Evolutionary conservation across 2,797 vertebrate species (phyloP).

Genomic region (Esox masquinongy): DNA sequence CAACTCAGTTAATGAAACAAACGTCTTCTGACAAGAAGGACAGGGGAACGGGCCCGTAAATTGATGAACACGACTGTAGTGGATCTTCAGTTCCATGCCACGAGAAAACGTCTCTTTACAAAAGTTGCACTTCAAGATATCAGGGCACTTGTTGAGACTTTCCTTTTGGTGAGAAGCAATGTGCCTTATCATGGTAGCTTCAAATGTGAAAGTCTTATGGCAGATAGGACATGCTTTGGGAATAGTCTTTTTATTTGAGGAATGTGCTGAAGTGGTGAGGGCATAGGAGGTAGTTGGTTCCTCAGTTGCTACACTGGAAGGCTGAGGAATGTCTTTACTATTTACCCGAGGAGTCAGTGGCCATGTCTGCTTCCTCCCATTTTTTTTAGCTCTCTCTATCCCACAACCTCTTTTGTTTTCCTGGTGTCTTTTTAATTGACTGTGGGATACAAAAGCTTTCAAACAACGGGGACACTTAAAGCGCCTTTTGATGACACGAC

Average conservation of each 20-base stretch:
- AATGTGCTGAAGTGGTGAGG: background rate
- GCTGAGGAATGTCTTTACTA: background rate
- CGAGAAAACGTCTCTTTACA: background rate
- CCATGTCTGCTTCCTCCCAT: background rate
- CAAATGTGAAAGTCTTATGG: background rate
- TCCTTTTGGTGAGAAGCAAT: slow-evolving; percentile 1
- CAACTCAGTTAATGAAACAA: background rate
- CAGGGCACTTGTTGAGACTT: background rate
- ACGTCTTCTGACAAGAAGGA: slow-evolving; percentile 6
- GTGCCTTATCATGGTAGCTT: background rate
- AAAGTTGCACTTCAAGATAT: background rate
- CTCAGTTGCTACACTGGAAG: background rate
- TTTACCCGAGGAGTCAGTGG: background rate
- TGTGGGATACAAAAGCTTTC: slow-evolving; percentile 2
- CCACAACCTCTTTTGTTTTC: background rate
- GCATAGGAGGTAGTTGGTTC: background rate
- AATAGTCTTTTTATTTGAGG: background rate
- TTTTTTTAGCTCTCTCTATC: background rate
- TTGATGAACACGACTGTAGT: slow-evolving; percentile 2
- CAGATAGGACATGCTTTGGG: background rate
- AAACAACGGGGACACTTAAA: slow-evolving; percentile 4
- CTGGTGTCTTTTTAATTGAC: slow-evolving; percentile 1
- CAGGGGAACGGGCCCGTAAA: background rate
- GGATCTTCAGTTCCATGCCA: background rate
- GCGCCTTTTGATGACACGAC: background rate